A percentile compares a stretch with the other conserved stretches of the same genome.
Conservation (phyloP, 2,888 invertebrate species). For the Cacoxenus indagator region DNA sequence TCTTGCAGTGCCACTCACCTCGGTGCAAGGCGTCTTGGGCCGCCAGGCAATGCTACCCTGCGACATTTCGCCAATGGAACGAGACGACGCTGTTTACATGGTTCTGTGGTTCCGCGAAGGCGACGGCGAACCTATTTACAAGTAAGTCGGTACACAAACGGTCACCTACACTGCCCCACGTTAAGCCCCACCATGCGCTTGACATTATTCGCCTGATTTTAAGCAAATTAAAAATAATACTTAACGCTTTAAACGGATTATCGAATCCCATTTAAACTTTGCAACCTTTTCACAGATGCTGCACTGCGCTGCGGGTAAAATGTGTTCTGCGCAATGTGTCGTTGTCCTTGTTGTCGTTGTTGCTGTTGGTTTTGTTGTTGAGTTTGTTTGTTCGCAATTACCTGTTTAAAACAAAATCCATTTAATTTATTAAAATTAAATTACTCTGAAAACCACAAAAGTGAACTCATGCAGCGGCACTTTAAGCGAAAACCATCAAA, state of each 20-base stretch:
- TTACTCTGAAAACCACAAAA: constrained; percentile 16
- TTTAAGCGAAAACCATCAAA: neutral
- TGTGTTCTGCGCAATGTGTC: neutral
- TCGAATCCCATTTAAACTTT: constrained; percentile 23
- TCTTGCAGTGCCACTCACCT: constrained; percentile 81
- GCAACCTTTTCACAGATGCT: neutral
- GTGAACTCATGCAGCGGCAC: neutral
- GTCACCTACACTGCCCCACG: neutral
- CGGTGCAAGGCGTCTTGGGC: constrained; percentile 85
- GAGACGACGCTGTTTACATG: constrained; percentile 87
- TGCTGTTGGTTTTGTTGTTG: neutral
- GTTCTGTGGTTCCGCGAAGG: constrained; percentile 91
- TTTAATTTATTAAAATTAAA: constrained; percentile 36
- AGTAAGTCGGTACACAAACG: constrained; percentile 73
- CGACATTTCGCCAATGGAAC: constrained; percentile 84
- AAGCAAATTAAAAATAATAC: constrained; percentile 19
- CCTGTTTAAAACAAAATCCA: constrained; percentile 38
- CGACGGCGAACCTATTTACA: constrained; percentile 86
- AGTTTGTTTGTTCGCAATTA: constrained; percentile 13
- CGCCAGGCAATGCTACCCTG: constrained; percentile 88
- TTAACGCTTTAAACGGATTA: constrained; percentile 20
- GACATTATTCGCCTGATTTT: constrained; percentile 9
- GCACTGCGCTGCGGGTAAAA: neutral
- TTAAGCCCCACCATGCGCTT: neutral
- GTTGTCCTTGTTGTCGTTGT: neutral